Evolutionary conservation across 37 sponge, comb jelly and placozoan species (phyloP).

Genomic region (Sycon ciliatum): DNA sequence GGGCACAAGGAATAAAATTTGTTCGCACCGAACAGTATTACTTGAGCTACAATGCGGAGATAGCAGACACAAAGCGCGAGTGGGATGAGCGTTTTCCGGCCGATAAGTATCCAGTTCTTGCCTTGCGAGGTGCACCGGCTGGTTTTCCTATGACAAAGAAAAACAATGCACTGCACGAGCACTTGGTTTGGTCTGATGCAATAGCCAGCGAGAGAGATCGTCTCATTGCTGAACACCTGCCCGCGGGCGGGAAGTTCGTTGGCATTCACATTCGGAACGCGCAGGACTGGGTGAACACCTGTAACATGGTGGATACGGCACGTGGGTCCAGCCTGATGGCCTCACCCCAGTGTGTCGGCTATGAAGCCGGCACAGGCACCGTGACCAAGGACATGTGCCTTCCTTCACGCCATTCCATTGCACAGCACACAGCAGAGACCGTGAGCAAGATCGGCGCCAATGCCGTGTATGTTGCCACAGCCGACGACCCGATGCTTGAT

Average conservation of each 20-base stretch:
- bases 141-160: conserved; percentile 43
- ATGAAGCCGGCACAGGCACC: conserved; percentile 18
- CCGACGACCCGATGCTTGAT: conserved; percentile 20
- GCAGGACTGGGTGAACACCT: conserved; percentile 71
- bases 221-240: conserved; percentile 35
- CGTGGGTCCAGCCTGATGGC: conserved; percentile 56
- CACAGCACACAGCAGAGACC: conserved; percentile 9
- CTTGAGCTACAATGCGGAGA: conserved; percentile 30
- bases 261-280: conserved; percentile 72
- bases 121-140: conserved; percentile 78
- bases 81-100: conserved; percentile 63
- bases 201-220: conserved; percentile 26
- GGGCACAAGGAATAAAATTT: conserved; percentile 56
- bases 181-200: conserved; percentile 50
- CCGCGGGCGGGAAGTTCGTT: conserved; percentile 35
- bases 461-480: conserved; percentile 49
- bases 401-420: conserved; percentile 35
- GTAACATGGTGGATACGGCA: conserved; percentile 50
- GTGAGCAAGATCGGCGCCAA: background rate
- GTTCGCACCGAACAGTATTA: conserved; percentile 33
- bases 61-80: background rate
- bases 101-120: conserved; percentile 52
- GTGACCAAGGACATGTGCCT: conserved; percentile 58
- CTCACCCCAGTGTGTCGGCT: conserved; percentile 71
- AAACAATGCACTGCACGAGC: conserved; percentile 48